Percentiles rank a stretch among this genome's conserved stretches.
Conservation (phyloP, 2,113 vertebrate species). For the Podocnemis expansa region DNA sequence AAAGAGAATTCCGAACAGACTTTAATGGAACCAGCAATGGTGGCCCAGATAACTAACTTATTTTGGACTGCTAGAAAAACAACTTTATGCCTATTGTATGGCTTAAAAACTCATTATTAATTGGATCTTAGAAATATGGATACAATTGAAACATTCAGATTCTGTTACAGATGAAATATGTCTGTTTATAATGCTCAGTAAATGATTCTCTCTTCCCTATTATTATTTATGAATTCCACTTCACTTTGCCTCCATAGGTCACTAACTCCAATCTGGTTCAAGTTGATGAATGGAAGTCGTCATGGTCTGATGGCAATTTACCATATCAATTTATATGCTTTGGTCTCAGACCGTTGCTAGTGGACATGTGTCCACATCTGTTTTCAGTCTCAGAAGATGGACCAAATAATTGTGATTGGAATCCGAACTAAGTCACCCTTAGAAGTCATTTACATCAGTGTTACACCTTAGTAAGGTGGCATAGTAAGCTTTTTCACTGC, state of each 20-base stretch:
- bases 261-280: neutral
- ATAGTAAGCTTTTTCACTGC: neutral
- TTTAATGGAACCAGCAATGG: neutral
- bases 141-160: neutral
- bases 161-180: neutral
- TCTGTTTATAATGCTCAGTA: neutral
- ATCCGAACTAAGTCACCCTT: neutral
- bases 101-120: neutral
- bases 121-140: neutral
- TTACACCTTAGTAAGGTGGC: neutral
- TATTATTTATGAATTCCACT: neutral
- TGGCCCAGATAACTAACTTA: neutral
- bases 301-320: neutral
- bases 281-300: neutral
- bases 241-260: accelerated
- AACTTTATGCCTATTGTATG: neutral
- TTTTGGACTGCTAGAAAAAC: neutral
- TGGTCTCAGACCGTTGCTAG: neutral
- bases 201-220: neutral
- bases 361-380: neutral
- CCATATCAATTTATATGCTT: neutral
- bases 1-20: neutral
- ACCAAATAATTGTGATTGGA: neutral
- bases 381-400: neutral
- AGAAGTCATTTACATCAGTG: neutral